Percentiles rank a stretch among this genome's conserved stretches.
Evolutionary conservation across 2,888 invertebrate genomes (phyloP).

Genomic region (Dysmachus trigonus): DNA sequence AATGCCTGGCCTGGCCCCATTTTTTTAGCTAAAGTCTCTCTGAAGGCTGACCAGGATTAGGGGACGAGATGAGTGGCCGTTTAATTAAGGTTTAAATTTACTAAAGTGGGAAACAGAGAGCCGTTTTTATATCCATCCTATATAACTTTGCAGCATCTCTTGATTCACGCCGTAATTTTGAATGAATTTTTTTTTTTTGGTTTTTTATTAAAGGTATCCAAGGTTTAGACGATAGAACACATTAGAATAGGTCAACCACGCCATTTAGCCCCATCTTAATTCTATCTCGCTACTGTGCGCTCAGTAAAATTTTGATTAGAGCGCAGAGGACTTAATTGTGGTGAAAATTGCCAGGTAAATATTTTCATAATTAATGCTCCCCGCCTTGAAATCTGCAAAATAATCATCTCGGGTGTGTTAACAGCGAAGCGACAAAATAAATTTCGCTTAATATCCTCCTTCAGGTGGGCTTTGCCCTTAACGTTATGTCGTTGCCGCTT

Average conservation of each 20-base stretch:
- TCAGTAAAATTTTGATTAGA: neutral
- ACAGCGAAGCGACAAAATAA: slow-evolving; percentile 18
- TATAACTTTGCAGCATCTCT: neutral
- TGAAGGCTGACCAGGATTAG: neutral
- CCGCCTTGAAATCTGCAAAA: neutral
- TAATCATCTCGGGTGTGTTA: slow-evolving; percentile 20
- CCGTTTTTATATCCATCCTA: neutral
- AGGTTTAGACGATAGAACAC: neutral
- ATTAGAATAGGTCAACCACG: neutral
- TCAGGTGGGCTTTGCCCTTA: neutral
- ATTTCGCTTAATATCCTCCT: slow-evolving; percentile 15
- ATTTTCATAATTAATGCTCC: slow-evolving; percentile 29
- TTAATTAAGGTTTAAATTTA: slow-evolving; percentile 24
- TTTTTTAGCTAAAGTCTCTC: neutral
- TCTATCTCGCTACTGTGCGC: neutral
- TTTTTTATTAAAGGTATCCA: neutral
- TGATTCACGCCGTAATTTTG: neutral
- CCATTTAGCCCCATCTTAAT: neutral
- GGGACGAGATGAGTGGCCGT: neutral
- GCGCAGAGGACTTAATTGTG: slow-evolving; percentile 12
- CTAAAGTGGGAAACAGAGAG: neutral
- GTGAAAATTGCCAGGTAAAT: slow-evolving; percentile 27
- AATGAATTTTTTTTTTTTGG: neutral
- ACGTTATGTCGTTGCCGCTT: neutral
- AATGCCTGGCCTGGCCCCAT: neutral